Evolutionary conservation across 2,113 vertebrate genomes (phyloP), one percentile per base, ranked within the genome.

Genomic region (Podiceps cristatus): DNA sequence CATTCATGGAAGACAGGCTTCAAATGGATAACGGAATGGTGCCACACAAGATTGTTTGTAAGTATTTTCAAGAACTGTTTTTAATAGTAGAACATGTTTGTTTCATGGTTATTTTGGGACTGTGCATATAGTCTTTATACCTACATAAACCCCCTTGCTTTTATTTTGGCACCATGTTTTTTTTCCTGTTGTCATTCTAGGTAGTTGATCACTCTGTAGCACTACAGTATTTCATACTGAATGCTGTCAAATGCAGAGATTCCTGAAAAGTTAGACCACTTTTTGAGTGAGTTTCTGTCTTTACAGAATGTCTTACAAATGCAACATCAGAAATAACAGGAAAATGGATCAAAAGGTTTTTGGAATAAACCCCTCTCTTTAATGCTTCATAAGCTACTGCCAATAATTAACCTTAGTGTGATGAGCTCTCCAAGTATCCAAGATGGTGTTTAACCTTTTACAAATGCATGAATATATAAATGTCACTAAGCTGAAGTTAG

Each of bases 1-100:
- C 99, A 3, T 99, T 99, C 91, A 98, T 99, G 96, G 99, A 99
- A 96, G 98, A 99, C 79, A 98, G 99, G 35, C 98, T 99, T 31
- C 98, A 97, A 72, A 98, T 99, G 98, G 99, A 99, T 49, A 96
- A 99, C 5, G 99, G 99, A 63, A 98, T 99, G 52, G 74, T 98
- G 58, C 99, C 99, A 29, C 99, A 98, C 58, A 99, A 98, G 97
- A 99, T 99, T 55, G 96, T 99, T 73, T 99, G 99, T 99, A 97
- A 97, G 99, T 99, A 68, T 40, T 40, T 58, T 75, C 16, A 25
- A 7, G 3, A 18, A 24, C 50, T 56, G 0, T 85, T 74, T 86
- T 23, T 58, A 28, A 12, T 20, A 31, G 35, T 75, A 52, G 71
- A 88, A 11, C 9, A 0, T 18, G 1, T 4, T 35, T 33, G 3